Base-by-base conservation (phyloP, 2,888 invertebrate genomes). In the Cyaniris semiargus region DNA sequence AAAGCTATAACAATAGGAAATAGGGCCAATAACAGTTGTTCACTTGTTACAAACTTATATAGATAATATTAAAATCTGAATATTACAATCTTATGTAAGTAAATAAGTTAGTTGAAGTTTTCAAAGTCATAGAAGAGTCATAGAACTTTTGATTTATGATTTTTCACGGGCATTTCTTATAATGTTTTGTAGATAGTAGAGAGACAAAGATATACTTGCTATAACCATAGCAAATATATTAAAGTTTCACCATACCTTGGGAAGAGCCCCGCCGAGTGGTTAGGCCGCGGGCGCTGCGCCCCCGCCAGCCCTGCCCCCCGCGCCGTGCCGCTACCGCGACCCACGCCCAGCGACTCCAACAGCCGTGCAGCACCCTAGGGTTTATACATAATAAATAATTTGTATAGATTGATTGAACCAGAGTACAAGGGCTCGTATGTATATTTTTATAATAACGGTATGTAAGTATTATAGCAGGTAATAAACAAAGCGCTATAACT, bases 251-350 rank as follows among this genome's bases (percentile, higher is more conserved):
- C 48, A 38, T 80, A 86, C 97, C 97, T 88, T 94, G 96, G 83
- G 96, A 96, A 86, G 94, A 96, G 81, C 91, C 95, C 85, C 91
- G 95, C 90, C 91, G 96, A 89, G 94, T 95, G 90, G 80, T 88
- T 89, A 70, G 87, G 95, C 90, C 92, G 84, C 86, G 94, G 91
- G 82, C 87, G 83, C 86, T 86, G 83, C 78, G 87, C 85, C 72
- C 85, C 86, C 79, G 87, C 86, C 77, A 87, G 86, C 75, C 85
- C 86, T 80, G 87, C 86, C 27, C 81, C 84, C 70, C 81, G 83
- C 79, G 91, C 88, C 80, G 89, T 86, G 75, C 89, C 87, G 34
- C 87, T 80, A 31, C 87, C 83, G 82, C 95, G 93, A 31, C 86
- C 87, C 80, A 90, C 90, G 66, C 92, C 91, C 83, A 91, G 83